Percentiles rank a stretch among this genome's conserved stretches.
These are phyloP conservation scores for Lordiphosa stackelbergi DNA, from an alignment of 1,140 invertebrate species.

Conservation along the genomic window DNA sequence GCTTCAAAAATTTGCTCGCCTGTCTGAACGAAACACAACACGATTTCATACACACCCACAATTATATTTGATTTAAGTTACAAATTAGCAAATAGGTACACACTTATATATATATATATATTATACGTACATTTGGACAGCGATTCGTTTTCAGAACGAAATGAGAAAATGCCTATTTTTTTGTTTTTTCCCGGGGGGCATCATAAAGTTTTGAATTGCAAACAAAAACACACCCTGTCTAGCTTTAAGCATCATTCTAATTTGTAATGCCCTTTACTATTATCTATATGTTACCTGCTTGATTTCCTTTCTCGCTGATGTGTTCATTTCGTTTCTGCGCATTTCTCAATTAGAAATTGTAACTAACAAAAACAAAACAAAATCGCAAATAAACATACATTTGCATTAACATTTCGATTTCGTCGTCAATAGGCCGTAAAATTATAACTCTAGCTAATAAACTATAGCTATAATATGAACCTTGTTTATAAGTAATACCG, in stretches of 20 bases:
- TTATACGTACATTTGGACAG: too few species aligned
- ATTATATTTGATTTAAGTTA: background rate
- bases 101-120: too few species aligned
- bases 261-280: constrained; percentile 35
- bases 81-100: background rate
- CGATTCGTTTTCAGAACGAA: too few species aligned
- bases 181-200: too few species aligned
- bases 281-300: constrained; percentile 26
- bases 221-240: constrained; percentile 20
- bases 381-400: constrained; percentile 22
- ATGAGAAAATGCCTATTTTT: too few species aligned
- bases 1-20: too few species aligned
- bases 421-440: constrained; percentile 50
- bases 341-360: constrained; percentile 43
- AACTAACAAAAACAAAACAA: constrained; percentile 35
- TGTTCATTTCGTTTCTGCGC: constrained; percentile 62
- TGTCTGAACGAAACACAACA: constrained; percentile 3
- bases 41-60: constrained; percentile 4
- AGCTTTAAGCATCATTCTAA: constrained; percentile 57
- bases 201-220: constrained; percentile 5
- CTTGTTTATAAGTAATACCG: constrained; percentile 74
- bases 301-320: constrained; percentile 40
- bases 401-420: constrained; percentile 35
- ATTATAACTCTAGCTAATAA: constrained; percentile 71
- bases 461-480: constrained; percentile 74